phyloP scores from a whole-genome alignment of 2,113 vertebrate genomes.

The Etheostoma spectabile region DNA sequence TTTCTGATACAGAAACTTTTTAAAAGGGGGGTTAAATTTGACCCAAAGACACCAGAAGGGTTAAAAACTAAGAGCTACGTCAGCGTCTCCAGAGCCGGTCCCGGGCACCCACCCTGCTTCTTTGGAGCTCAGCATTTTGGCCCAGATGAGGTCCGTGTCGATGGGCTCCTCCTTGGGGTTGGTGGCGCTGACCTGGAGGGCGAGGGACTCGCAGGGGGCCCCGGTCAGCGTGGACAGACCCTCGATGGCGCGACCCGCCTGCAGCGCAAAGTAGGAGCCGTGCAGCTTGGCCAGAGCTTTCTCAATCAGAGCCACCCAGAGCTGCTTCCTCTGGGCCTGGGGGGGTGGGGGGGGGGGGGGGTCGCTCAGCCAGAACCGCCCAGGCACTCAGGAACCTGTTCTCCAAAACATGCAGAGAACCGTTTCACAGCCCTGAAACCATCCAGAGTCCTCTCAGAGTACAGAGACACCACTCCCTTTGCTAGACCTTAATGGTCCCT shows the following conservation, averaged over 20 bases:
- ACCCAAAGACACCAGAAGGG: too few species aligned
- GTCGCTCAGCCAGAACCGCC: constrained; percentile 93
- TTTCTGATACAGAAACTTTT: too few species aligned
- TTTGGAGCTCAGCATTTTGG: constrained; percentile 98
- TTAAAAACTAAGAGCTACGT: too few species aligned
- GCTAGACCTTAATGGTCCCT: too few species aligned
- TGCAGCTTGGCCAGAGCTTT: constrained; percentile 97
- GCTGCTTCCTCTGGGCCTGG: constrained; percentile 95
- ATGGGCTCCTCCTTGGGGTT: constrained; percentile 96
- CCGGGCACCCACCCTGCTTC: constrained; percentile 90
- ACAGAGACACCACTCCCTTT: too few species aligned
- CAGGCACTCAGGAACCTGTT: constrained; percentile 94
- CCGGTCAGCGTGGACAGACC: constrained; percentile 96
- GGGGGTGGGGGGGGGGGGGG: background rate
- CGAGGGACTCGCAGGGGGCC: constrained; percentile 95
- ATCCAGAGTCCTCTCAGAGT: background rate
- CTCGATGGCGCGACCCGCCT: constrained; percentile 95
- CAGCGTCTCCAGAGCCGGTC: background rate
- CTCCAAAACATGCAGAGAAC: background rate
- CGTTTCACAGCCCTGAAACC: too few species aligned
- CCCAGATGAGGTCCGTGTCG: constrained; percentile 98
- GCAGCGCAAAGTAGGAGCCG: constrained; percentile 95
- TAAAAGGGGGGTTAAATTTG: too few species aligned
- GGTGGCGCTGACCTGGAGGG: constrained; percentile 96
- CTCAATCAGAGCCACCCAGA: constrained; percentile 97